These are phyloP conservation scores for Brachionus rotundiformis DNA, from an alignment of 1,140 invertebrate genomes.

Conservation along the genomic window DNA sequence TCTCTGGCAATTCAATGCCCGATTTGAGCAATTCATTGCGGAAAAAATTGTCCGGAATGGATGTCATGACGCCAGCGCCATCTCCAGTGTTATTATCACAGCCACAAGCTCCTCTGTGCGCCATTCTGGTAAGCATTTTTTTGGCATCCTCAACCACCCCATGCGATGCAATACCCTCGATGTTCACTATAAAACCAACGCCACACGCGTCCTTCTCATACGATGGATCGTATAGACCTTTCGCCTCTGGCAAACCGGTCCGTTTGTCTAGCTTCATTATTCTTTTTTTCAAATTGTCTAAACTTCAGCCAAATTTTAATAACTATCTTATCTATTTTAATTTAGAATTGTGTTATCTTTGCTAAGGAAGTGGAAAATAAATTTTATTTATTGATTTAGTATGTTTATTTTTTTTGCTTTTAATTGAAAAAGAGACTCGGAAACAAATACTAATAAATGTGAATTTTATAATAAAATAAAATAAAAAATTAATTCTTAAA, in stretches of 20 bases:
- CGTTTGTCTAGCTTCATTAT: constrained; percentile 51
- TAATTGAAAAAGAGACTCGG: neutral
- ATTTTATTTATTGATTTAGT: too few species aligned
- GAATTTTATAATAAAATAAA: too few species aligned
- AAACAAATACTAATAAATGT: too few species aligned
- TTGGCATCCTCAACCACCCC: constrained; percentile 94
- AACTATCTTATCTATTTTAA: too few species aligned
- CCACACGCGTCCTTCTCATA: constrained; percentile 94
- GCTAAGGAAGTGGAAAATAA: neutral
- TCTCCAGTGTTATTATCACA: constrained; percentile 99
- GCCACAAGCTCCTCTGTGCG: constrained; percentile 94
- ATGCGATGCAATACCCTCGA: constrained; percentile 86
- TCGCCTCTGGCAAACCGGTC: constrained; percentile 65
- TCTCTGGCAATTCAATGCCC: neutral
- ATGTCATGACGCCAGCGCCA: constrained; percentile 90
- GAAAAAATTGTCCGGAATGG: constrained; percentile 93
- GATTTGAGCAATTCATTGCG: constrained; percentile 71
- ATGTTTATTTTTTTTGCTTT: too few species aligned
- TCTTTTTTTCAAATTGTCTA: constrained; percentile 6
- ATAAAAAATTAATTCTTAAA: too few species aligned
- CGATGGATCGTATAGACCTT: constrained; percentile 89
- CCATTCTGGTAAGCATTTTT: constrained; percentile 89
- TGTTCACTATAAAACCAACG: constrained; percentile 96
- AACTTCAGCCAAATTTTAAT: too few species aligned
- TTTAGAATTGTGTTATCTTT: neutral